Conservation (phyloP, 2,113 vertebrate genomes). For the Tupaia chinensis region DNA sequence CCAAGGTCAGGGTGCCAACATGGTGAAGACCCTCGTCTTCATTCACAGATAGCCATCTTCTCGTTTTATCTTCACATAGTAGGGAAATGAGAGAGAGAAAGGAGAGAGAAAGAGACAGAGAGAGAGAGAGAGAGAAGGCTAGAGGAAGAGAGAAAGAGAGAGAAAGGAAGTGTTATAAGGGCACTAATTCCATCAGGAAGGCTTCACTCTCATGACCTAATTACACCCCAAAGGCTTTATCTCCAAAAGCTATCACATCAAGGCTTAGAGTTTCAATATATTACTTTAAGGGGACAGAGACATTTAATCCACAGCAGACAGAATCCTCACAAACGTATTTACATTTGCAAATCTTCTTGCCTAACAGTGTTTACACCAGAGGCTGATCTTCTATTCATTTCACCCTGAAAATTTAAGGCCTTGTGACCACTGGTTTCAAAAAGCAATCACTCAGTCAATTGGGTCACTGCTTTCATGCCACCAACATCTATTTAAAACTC, state of each 20-base stretch:
- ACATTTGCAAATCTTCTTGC: neutral
- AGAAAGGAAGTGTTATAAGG: neutral
- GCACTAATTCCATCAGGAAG: neutral
- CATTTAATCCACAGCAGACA: neutral
- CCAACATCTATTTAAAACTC: neutral
- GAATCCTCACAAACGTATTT: neutral
- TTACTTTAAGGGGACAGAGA: neutral
- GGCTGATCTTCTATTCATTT: neutral
- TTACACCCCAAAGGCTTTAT: neutral
- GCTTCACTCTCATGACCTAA: neutral
- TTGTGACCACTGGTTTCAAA: neutral
- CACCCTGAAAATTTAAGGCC: neutral
- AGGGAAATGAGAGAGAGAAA: fast-evolving
- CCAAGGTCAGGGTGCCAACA: neutral
- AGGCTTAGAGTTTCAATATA: neutral
- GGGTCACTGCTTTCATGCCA: neutral
- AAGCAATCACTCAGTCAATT: neutral
- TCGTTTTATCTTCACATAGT: neutral
- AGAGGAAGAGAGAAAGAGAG: fast-evolving
- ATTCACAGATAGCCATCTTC: neutral
- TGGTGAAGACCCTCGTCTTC: neutral
- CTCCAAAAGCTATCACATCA: neutral
- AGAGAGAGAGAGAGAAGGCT: too few species aligned
- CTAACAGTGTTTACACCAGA: neutral
- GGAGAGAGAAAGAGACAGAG: neutral